Evolutionary conservation across 1,140 invertebrate genomes (phyloP), one percentile per base, ranked within the genome.

Genomic region (Watersipora subatra): DNA sequence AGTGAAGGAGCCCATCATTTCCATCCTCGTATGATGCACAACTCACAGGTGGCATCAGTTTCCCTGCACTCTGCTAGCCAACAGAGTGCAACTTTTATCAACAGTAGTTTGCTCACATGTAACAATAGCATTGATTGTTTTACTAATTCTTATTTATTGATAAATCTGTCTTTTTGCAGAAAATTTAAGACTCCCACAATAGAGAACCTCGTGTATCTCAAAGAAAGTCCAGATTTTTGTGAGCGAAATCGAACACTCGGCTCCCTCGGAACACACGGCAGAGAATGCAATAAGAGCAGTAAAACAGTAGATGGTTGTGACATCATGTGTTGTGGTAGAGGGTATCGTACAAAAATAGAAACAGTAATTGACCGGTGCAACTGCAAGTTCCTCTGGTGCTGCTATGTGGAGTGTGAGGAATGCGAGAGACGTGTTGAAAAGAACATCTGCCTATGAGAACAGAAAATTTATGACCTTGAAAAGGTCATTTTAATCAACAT

Each of bases 191-290:
- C 72, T 1, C 77, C 76, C 62, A 77, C 76, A 17, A 69, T 71
- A 20, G 71, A 70, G 65, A 91, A 95, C 75, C 83, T 97, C 69
- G 91, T 96, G n/a, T 96, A 86, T 81, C 80, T 97, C 71, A 87
- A 93, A 72, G 81, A 86, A n/a, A 95, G 92, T 26, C 93, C 93
- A 0, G 92, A 94, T 76, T 97, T 95, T 79, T 97, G 94, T 76
- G 92, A 95, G 76, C 84, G 73, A 1, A 88, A 95, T 78, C 73
- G 86, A 1, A 75, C 73, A 66, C 73, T 71, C 2, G 78, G 79
- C 1, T 78, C 77, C 3, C 69, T 78, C 19, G 79, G 79, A 1
- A 81, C 79, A 1, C 71, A 72, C 64, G 78, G 74, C 3, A 70
- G 82, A 26, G 66, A 70, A 12, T 84, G 83, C 70, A 83, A 82